These are phyloP conservation scores for Rhizomys pruinosus DNA, from an alignment of 2,113 vertebrate species.

Conservation along the genomic window DNA sequence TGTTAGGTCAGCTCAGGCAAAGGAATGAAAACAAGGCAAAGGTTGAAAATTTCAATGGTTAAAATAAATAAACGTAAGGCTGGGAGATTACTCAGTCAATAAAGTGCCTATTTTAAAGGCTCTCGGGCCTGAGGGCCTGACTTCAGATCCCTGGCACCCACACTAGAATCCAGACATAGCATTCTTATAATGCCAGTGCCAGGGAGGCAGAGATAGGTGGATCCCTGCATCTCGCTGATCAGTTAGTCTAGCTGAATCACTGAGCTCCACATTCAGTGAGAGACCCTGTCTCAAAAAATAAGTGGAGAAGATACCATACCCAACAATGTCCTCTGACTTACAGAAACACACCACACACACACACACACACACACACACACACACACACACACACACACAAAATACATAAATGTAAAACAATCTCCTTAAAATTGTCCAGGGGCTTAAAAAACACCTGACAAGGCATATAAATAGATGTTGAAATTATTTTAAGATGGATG, in stretches of 20 bases:
- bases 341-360: neutral
- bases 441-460: conserved; percentile 70
- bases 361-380: neutral
- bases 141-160: neutral
- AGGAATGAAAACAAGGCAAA: neutral
- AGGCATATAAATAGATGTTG: conserved; percentile 83
- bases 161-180: no score
- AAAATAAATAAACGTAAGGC: conserved; percentile 53
- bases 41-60: neutral
- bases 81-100: neutral
- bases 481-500: conserved; percentile 87
- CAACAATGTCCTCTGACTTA: neutral
- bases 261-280: neutral
- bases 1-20: neutral
- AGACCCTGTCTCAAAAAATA: neutral
- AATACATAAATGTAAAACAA: conserved; percentile 62
- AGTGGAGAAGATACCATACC: no score
- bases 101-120: neutral
- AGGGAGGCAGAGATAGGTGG: neutral
- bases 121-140: neutral
- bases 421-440: conserved; percentile 60
- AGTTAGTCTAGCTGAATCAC: neutral
- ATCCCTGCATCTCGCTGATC: neutral
- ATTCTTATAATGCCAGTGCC: neutral
- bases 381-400: neutral